Base-by-base conservation (phyloP, 2,888 invertebrate genomes). In the Papilio protenor region DNA sequence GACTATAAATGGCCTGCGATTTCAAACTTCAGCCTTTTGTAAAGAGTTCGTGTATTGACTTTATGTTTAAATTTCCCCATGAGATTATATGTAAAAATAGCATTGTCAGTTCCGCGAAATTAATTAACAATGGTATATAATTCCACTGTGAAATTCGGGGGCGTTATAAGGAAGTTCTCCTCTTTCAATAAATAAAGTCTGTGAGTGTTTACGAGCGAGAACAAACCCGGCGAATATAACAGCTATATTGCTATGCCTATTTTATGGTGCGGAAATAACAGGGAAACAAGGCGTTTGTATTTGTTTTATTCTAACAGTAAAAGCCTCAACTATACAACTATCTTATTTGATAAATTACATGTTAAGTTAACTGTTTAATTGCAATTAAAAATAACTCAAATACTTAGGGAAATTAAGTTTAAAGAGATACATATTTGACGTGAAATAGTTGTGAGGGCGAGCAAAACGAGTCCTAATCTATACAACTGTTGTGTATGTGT, bases 191-290 rank as follows among this genome's bases (percentile, higher is more conserved):
- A 66, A 66, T 66, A 45, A 45, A 40, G 66, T 66, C 5, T 4
- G n/a, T 18, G 40, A 45, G 11, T 66, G 66, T 66, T 66, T 66
- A 66, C 66, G 66, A 59, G 59, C 66, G 66, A 59, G 59, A 27
- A 23, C 57, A 21, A 21, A 57, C 59, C 12, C 64, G n/a, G 64
- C 45, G 45, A 66, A 66, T 40, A 66, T 66, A 45, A 45, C 66
- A 18, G 45, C 66, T 33, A 16, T 64, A 14, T 18, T 64, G 8
- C 40, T 66, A 45, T 45, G 40, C 45, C 11, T 45, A 21, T 5
- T 66, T 66, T 45, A 45, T 66, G n/a, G 8, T 12, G n/a, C 45
- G 66, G 66, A 66, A 61, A 61, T 33, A 66, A 40, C 64, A 40
- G 10, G 66, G 66, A n/a, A 66, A 66, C 40, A 45, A 66, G 66